Conservation (phyloP, 2,113 vertebrate species). For the Marmota flaviventris region DNA sequence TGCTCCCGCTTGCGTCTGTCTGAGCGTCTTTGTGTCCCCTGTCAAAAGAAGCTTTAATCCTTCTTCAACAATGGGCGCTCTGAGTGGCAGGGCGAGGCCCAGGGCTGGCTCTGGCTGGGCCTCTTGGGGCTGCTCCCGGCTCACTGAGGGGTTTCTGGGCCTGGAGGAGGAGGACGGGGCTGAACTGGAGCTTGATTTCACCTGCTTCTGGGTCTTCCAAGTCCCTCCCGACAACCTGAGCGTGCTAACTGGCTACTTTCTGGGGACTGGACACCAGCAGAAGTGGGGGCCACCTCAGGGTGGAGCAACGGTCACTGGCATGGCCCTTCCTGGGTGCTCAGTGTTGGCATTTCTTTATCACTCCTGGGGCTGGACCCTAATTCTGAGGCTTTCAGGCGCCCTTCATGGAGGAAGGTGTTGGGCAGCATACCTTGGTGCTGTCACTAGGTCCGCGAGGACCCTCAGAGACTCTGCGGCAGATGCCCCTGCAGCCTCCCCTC, state of each 20-base stretch:
- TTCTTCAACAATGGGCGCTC: not conserved
- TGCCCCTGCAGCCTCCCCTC: not conserved
- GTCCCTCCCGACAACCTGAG: no score
- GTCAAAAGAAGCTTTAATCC: conserved; percentile 60
- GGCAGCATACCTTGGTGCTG: not conserved
- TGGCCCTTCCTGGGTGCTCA: accelerated
- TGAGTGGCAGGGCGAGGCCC: conserved; percentile 29
- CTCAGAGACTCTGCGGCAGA: not conserved
- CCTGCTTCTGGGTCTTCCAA: not conserved
- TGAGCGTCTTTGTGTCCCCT: conserved; percentile 12
- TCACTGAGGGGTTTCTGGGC: not conserved
- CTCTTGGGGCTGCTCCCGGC: not conserved
- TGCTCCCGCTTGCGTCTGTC: conserved; percentile 16
- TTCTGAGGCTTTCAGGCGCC: not conserved
- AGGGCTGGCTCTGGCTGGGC: not conserved
- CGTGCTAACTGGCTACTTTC: no score
- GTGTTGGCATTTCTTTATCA: not conserved
- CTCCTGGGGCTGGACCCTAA: not conserved
- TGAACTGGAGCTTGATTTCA: accelerated
- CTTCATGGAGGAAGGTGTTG: not conserved
- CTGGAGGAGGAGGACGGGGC: not conserved
- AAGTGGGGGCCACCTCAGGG: accelerated
- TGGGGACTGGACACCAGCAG: not conserved
- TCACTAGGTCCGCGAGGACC: not conserved
- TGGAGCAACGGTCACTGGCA: no score